Percentiles rank a stretch among this genome's conserved stretches.
phyloP scores from a whole-genome alignment of 2,113 vertebrate species.

The Sturnus vulgaris region DNA sequence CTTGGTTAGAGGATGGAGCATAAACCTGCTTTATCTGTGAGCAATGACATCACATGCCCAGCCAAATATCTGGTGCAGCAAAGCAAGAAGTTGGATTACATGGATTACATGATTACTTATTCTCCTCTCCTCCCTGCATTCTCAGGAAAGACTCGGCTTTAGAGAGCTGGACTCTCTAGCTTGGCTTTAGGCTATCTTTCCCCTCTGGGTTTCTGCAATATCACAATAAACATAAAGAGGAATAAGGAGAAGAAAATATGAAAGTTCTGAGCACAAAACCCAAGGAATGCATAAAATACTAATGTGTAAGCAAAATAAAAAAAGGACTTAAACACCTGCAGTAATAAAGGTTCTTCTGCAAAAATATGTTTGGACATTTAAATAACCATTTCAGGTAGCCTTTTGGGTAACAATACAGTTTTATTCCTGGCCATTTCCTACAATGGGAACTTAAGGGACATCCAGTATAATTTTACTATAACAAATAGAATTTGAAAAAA shows the following conservation, averaged over 20 bases:
- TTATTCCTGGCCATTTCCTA: neutral
- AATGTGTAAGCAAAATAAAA: neutral
- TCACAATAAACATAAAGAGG: neutral
- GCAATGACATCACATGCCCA: neutral
- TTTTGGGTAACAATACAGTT: neutral
- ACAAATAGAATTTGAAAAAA: neutral
- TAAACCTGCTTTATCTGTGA: neutral
- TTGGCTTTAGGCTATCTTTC: neutral
- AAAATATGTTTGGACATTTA: neutral
- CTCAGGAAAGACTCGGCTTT: neutral
- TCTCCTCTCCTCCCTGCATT: neutral
- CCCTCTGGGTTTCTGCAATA: neutral
- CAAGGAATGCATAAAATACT: neutral
- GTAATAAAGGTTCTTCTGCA: neutral
- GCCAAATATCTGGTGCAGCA: neutral
- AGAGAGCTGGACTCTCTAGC: neutral
- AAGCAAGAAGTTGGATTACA: neutral
- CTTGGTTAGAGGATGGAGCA: neutral
- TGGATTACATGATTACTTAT: too few relatives aligned
- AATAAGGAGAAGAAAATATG: neutral
- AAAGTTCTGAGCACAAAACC: neutral
- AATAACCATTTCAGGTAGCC: neutral
- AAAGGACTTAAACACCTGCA: neutral
- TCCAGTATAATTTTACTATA: neutral
- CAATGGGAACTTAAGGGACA: neutral